phyloP scores from a whole-genome alignment of 2,888 invertebrate genomes.

The Dione juno region DNA sequence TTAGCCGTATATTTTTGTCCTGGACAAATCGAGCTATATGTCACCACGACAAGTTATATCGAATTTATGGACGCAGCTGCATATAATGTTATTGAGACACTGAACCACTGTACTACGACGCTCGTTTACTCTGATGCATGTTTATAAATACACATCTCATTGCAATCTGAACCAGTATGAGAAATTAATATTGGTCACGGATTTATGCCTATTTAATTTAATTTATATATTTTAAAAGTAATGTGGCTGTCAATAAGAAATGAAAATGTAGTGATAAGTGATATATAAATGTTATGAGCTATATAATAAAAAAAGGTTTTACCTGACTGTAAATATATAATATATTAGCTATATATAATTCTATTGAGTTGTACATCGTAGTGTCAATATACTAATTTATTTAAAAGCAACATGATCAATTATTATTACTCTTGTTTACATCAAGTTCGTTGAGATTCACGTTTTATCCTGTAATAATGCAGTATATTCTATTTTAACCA shows the following conservation, averaged over 20 bases:
- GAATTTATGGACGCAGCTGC: slow-evolving; percentile 10
- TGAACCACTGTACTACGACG: slow-evolving; percentile 23
- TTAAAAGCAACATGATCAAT: too few relatives aligned
- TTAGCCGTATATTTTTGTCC: not conserved
- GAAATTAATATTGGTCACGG: not conserved
- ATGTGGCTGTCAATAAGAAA: too few relatives aligned
- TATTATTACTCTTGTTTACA: too few relatives aligned
- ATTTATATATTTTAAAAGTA: not conserved
- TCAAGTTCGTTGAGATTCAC: not conserved
- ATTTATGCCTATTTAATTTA: not conserved
- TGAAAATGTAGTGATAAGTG: too few relatives aligned
- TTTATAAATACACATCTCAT: slow-evolving; percentile 11
- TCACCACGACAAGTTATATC: not conserved
- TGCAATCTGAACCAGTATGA: slow-evolving; percentile 1
- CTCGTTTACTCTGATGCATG: slow-evolving; percentile 13
- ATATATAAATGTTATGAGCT: too few relatives aligned
- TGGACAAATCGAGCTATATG: not conserved
- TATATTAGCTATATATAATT: too few relatives aligned
- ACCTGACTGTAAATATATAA: too few relatives aligned
- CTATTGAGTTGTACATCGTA: too few relatives aligned
- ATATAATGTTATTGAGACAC: slow-evolving; percentile 39
- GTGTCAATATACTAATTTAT: too few relatives aligned
- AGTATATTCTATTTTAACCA: not conserved
- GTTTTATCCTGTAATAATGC: not conserved
- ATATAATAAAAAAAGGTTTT: too few relatives aligned